Evolutionary conservation across 1,140 invertebrate species (phyloP).

Genomic region (Megalopta genalis): DNA sequence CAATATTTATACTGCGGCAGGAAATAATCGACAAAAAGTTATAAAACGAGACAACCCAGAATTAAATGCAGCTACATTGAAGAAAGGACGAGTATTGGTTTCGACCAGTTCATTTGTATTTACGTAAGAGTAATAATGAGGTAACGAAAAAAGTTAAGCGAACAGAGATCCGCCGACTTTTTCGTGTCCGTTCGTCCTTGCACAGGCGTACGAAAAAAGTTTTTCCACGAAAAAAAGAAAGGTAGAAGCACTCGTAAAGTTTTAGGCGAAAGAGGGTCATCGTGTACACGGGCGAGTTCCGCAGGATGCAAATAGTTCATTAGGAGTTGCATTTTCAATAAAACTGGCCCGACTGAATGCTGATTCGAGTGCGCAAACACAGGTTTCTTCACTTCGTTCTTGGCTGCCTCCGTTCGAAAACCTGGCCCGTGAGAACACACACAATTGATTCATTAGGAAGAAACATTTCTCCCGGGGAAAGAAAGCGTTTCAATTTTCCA

Average conservation of each 20-base stretch:
- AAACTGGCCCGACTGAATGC: constrained; percentile 30
- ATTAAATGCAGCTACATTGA: too few relatives aligned
- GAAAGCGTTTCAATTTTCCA: not conserved
- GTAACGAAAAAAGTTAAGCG: not conserved
- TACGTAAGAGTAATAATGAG: not conserved
- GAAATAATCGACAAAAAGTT: too few relatives aligned
- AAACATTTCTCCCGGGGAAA: not conserved
- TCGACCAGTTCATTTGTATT: not conserved
- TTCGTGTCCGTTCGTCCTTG: not conserved
- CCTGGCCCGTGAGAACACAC: constrained; percentile 5
- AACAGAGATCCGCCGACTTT: not conserved
- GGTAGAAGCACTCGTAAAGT: too few relatives aligned
- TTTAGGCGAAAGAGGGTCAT: too few relatives aligned
- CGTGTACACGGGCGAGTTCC: too few relatives aligned
- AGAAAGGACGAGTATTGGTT: too few relatives aligned
- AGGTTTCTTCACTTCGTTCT: constrained; percentile 24
- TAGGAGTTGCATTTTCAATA: constrained; percentile 47
- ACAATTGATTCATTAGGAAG: constrained; percentile 14
- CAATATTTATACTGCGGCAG: too few relatives aligned
- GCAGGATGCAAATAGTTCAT: constrained; percentile 24
- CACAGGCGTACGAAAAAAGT: too few relatives aligned
- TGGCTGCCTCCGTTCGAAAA: constrained; percentile 31
- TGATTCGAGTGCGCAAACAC: constrained; percentile 21
- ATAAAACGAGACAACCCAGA: too few relatives aligned
- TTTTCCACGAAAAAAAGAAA: too few relatives aligned